Base-by-base conservation (phyloP, 2,113 vertebrate genomes). In the Python bivittatus region DNA sequence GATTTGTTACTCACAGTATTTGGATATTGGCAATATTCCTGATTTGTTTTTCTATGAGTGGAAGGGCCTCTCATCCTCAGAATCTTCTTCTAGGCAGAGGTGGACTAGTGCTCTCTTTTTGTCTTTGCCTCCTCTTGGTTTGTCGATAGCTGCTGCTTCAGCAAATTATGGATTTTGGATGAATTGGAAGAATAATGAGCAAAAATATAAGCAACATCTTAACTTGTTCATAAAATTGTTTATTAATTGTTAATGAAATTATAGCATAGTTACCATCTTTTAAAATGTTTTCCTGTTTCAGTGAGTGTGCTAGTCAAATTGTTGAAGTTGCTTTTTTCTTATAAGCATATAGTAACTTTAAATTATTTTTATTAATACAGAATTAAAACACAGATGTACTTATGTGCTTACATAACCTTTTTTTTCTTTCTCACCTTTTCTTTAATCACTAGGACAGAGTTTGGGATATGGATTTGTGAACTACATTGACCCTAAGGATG, bases 401-500 rank as follows among this genome's bases (percentile, higher is more conserved):
- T 38, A 0, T 2, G 3, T 91, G 2, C 10, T 38, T 9, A 93
- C 94, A 89, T 97, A 93, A 97, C 20, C n/a, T 85, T 1, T 86
- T 23, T 38, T 42, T 38, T 88, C 88, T 93, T 52, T 88, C 17
- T 93, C n/a, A 12, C 48, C 48, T 25, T 42, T 88, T 53, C 96
- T 95, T n/a, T 92, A 86, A 96, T 94, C 94, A 95, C 94, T 92
- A 99, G 99, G 99, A 29, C 99, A 99, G 97, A 99, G 99, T 97
- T 98, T 99, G 97, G 99, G 99, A 93, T 99, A 99, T 91, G 99
- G 99, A 91, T 99, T 99, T 98, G 99, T 99, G 96, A 99, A 99
- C 97, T 99, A 99, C 4, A 98, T 99, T 97, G 99, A 99, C 64
- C 98, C 99, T 4, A 99, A 99, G 98, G 99, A 99, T 95, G 99